Percentiles rank a stretch among this genome's conserved stretches.
Evolutionary conservation across 2,888 invertebrate species (phyloP).

Genomic region (Philopedon plagiatum): DNA sequence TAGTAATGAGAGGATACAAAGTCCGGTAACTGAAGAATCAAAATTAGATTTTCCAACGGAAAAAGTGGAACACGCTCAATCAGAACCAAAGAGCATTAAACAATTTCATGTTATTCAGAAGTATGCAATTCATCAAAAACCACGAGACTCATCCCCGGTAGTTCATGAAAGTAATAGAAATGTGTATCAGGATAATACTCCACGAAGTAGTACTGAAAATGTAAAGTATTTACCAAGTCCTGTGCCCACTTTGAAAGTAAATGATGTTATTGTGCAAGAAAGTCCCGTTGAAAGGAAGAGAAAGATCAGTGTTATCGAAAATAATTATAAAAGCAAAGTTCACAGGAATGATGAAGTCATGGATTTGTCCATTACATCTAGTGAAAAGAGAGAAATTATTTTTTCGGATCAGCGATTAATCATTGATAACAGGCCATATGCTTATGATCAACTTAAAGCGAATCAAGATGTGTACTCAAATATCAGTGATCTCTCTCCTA

Average conservation of each 20-base stretch:
- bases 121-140: constrained; percentile 51
- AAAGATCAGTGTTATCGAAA: constrained; percentile 30
- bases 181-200: constrained; percentile 10
- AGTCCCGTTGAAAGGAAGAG: constrained; percentile 36
- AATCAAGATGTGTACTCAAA: constrained; percentile 4
- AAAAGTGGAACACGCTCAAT: constrained; percentile 6
- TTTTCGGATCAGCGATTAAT: constrained; percentile 1
- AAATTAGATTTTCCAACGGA: constrained; percentile 60
- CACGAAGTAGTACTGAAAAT: not conserved
- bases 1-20: constrained; percentile 3
- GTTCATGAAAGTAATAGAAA: not conserved
- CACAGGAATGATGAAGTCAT: constrained; percentile 65
- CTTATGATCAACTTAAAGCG: not conserved
- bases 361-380: constrained; percentile 61
- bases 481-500: not conserved
- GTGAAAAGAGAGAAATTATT: constrained; percentile 30
- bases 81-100: constrained; percentile 65
- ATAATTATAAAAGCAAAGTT: constrained; percentile 55
- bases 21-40: constrained; percentile 7
- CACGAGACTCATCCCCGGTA: constrained; percentile 13
- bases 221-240: constrained; percentile 29
- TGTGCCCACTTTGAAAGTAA: constrained; percentile 59
- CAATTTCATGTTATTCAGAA: constrained; percentile 65
- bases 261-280: constrained; percentile 56
- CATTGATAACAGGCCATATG: not conserved